Base-by-base conservation (phyloP, 2,888 invertebrate genomes). In the Andrena chrysosceles region DNA sequence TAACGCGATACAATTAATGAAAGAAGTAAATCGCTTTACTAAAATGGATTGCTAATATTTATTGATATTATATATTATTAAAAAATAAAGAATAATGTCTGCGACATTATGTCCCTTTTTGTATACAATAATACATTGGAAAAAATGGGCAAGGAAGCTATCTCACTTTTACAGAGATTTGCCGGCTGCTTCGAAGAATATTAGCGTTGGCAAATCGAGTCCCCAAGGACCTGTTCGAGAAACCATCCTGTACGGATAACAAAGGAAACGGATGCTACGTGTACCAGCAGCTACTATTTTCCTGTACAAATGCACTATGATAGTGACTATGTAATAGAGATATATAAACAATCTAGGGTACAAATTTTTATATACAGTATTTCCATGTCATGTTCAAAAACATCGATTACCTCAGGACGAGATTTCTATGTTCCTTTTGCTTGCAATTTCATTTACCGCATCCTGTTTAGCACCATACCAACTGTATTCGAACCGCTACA, bases 341-440 rank as follows among this genome's bases (percentile, higher is more conserved):
- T 77, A 56, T 74, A 76, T 63, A 82, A 73, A 78, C 62, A 63
- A 67, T 73, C 33, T 73, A 71, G 64, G 54, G 52, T 84, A 83
- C 69, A 68, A 62, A 81, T 67, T 78, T 62, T 52, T 81, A 81
- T 69, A 8, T 60, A 82, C 66, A 83, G 26, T 31, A 63, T 52
- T 42, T 67, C 52, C 63, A 52, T 74, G 68, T 60, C 62, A 49
- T 66, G 35, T 64, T 81, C 33, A 82, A 69, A 75, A 81, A 83
- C 77, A 81, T 69, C 78, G 62, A 78, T 72, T 69, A 72, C 42
- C 54, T 74, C 31, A 8, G 70, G 48, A 23, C 16, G 48, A 49
- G 64, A 67, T 48, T n/a, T n/a, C 26, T 42, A 56, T 66, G 52
- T 13, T 56, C 60, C 16, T 72, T 67, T 54, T 49, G 70, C 56